These are phyloP conservation scores for Ormyrus nitidulus DNA, from an alignment of 2,888 invertebrate genomes.

Conservation along the genomic window DNA sequence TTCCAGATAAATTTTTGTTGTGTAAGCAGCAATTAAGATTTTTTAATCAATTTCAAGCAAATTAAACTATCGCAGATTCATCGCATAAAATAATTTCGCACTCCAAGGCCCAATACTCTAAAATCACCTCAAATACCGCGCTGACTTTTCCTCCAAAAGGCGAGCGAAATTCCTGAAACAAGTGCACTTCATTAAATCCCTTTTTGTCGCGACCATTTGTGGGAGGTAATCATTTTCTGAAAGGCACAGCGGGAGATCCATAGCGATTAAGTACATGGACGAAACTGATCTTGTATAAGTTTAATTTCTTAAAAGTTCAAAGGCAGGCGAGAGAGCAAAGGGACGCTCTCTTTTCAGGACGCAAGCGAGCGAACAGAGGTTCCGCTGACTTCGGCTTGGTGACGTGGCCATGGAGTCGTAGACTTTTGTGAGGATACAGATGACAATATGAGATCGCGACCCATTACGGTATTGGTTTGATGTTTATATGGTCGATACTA, in stretches of 20 bases:
- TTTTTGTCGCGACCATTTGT: neutral
- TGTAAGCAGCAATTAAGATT: no score
- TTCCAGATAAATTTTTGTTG: no score
- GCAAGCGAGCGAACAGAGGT: no score
- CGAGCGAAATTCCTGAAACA: constrained; percentile 5
- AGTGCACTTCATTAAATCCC: neutral
- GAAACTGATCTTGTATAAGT: constrained; percentile 22
- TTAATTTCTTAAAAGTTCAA: constrained; percentile 43
- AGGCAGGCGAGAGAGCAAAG: neutral
- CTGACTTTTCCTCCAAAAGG: neutral
- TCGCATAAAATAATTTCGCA: no score
- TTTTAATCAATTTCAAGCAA: no score
- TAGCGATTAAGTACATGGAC: constrained; percentile 21
- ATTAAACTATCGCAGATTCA: no score
- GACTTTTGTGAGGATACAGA: constrained; percentile 62
- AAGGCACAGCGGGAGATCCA: constrained; percentile 4
- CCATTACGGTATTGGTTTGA: constrained; percentile 71
- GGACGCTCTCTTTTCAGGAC: no score
- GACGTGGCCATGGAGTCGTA: neutral
- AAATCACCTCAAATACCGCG: no score
- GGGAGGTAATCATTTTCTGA: neutral
- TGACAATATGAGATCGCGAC: constrained; percentile 59
- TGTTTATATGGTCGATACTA: constrained; percentile 64
- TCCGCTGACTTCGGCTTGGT: no score
- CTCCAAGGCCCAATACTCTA: no score